phyloP scores from a whole-genome alignment of 1,140 invertebrate genomes.

The Hormaphis cornu region DNA sequence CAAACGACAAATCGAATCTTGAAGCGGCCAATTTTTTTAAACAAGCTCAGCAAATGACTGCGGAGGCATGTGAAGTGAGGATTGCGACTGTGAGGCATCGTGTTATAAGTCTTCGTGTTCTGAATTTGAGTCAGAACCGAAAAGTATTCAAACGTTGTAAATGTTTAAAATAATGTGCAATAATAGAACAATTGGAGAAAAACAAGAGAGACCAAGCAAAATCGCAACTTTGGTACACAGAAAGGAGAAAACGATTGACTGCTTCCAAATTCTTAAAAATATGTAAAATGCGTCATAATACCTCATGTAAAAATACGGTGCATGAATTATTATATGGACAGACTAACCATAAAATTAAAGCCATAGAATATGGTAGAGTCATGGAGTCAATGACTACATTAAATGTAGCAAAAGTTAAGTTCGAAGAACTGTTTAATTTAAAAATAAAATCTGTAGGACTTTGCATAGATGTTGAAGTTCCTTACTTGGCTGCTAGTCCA shows the following conservation, averaged over 20 bases:
- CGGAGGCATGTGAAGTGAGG: too few species aligned
- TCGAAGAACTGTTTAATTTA: neutral
- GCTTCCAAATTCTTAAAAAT: neutral
- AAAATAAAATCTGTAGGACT: neutral
- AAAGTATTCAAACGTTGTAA: too few species aligned
- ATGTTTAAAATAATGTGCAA: too few species aligned
- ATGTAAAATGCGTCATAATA: neutral
- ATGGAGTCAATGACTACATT: too few species aligned
- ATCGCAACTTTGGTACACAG: neutral
- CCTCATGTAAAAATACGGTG: neutral
- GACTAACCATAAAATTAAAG: neutral
- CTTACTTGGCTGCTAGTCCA: neutral
- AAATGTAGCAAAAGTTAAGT: neutral
- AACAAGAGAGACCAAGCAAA: neutral
- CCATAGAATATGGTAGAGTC: neutral
- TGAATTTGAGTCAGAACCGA: too few species aligned
- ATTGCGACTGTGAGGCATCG: too few species aligned
- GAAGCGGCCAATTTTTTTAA: too few species aligned
- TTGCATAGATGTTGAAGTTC: neutral
- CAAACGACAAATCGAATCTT: too few species aligned
- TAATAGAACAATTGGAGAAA: neutral
- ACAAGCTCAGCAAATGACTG: too few species aligned
- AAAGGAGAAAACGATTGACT: neutral
- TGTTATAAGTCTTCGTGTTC: too few species aligned
- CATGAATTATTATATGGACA: neutral